Evolutionary conservation across 2,888 invertebrate species (phyloP), one percentile per base, ranked within the genome.

Genomic region (Octodonta nipae): DNA sequence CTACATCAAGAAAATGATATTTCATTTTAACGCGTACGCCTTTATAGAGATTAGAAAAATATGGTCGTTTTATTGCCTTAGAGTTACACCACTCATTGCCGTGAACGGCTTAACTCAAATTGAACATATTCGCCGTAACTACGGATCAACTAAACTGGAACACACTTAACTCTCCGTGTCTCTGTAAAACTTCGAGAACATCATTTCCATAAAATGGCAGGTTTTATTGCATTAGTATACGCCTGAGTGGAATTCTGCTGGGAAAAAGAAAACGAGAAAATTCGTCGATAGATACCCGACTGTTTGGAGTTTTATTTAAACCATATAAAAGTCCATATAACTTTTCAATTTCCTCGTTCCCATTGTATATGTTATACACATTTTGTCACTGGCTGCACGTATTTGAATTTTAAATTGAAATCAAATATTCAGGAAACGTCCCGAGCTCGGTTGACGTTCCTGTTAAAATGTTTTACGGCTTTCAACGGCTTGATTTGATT

Each of bases 341-440:
- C 53, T 55, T 55, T 55, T 54, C 56, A 56, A 55, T 56, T 56
- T 56, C 51, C 10, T 11, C 22, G 22, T 10, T 22, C 10, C 22
- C 22, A 22, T 22, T 22, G 22, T 22, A 22, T 22, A 38, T 37
- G 50, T 52, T 53, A 55, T 55, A 52, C n/a, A n/a, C 54, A 55
- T 52, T 45, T 43, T 47, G 32, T 46, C 50, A 50, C 50, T 47
- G 48, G 45, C 47, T 27, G 26, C 46, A 43, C 51, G 42, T 48
- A 56, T 58, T 56, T 56, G 56, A 58, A 58, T 55, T 56, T 54
- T 55, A 56, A 57, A 58, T 57, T 50, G 51, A 53, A 56, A 56
- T 58, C 55, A 58, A 54, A 56, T 58, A 60, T 58, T 58, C 57
- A 52, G 51, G 50, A 41, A 48, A 40, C 51, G 54, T 52, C 28